Percentiles rank a stretch among this genome's conserved stretches.
These are phyloP conservation scores for Anas flavirostris DNA, from an alignment of 2,797 vertebrate species.

Conservation along the genomic window DNA sequence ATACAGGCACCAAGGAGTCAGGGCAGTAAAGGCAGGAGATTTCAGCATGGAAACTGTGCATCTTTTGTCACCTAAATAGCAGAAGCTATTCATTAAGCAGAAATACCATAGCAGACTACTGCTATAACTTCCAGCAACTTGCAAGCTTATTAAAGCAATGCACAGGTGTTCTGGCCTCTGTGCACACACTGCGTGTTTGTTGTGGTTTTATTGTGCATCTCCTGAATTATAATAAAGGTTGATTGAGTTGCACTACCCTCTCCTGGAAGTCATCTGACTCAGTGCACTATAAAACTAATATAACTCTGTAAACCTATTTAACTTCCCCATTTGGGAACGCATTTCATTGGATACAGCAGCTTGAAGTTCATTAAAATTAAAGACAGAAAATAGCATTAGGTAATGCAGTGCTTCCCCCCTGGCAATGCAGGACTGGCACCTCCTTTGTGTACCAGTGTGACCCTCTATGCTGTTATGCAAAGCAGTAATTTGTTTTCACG, in stretches of 20 bases:
- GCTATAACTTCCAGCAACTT: neutral
- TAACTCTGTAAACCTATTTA: slow-evolving; percentile 29
- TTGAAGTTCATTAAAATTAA: slow-evolving; percentile 48
- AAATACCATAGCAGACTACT: neutral
- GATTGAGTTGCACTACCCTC: neutral
- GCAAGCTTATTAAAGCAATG: neutral
- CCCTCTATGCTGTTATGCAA: neutral
- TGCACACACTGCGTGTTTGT: neutral
- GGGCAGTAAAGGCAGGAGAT: neutral
- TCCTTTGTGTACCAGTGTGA: neutral
- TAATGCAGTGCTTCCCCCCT: neutral
- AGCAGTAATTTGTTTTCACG: neutral
- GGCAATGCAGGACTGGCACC: neutral
- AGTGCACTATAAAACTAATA: slow-evolving; percentile 32
- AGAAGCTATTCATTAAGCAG: neutral
- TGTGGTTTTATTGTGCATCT: neutral
- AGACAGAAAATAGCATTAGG: slow-evolving; percentile 2
- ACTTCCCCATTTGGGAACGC: neutral
- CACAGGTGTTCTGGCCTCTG: neutral
- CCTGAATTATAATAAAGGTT: neutral
- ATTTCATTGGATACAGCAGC: neutral
- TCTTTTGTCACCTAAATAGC: neutral
- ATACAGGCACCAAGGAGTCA: neutral
- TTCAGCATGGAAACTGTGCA: neutral
- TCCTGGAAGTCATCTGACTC: neutral